These are phyloP conservation scores for Cyclophora punctaria DNA, from an alignment of 2,888 invertebrate genomes.

Conservation along the genomic window DNA sequence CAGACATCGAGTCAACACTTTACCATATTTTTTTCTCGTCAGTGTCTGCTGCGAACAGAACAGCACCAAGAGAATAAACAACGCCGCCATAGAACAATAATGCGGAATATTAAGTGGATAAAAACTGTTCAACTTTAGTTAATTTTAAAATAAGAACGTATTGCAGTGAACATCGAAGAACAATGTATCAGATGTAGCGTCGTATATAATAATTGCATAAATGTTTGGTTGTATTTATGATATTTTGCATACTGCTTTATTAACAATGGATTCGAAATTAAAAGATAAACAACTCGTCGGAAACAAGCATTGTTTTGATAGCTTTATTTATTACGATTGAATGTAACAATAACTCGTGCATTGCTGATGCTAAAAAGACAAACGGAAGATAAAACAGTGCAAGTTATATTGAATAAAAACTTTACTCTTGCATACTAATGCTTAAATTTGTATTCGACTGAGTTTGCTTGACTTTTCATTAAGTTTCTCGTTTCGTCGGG, in stretches of 20 bases:
- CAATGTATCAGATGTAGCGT: too few relatives aligned
- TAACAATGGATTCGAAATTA: constrained; percentile 22
- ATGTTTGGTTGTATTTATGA: constrained; percentile 5
- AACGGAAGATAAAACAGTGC: constrained; percentile 63
- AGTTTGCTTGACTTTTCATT: constrained; percentile 72
- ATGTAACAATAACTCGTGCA: constrained; percentile 49
- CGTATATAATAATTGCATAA: background rate
- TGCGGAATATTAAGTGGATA: constrained; percentile 11
- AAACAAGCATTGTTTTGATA: constrained; percentile 19
- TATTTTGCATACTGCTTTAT: constrained; percentile 4
- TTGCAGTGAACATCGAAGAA: background rate
- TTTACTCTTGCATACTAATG: constrained; percentile 73
- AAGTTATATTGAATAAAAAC: constrained; percentile 72
- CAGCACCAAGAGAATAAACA: constrained; percentile 13
- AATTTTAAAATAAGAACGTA: background rate
- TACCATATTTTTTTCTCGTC: constrained; percentile 13
- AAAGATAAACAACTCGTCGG: constrained; percentile 27
- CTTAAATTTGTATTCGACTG: constrained; percentile 68
- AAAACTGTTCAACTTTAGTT: background rate
- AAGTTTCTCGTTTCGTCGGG: constrained; percentile 60
- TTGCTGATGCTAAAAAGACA: constrained; percentile 56
- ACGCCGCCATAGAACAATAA: constrained; percentile 13
- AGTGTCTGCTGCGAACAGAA: constrained; percentile 11
- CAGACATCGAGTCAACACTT: constrained; percentile 25
- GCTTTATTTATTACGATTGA: constrained; percentile 35